These are phyloP conservation scores for Megatriorchis doriae DNA, from an alignment of 2,113 vertebrate genomes.

Conservation along the genomic window DNA sequence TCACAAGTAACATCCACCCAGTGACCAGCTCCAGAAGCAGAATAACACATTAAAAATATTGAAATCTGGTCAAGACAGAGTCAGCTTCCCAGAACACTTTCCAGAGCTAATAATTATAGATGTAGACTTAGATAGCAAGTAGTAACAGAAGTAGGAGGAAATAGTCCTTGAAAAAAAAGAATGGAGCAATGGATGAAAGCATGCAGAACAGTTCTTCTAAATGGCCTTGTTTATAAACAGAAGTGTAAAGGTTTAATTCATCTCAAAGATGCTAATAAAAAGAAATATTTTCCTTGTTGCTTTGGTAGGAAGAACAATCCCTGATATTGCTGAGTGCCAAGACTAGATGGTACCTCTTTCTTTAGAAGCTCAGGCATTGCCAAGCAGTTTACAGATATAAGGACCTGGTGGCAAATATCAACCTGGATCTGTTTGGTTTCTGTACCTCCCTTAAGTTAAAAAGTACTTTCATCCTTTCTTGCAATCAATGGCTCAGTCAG, in stretches of 20 bases:
- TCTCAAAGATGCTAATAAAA: neutral
- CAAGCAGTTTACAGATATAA: neutral
- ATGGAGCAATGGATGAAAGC: neutral
- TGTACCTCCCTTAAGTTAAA: neutral
- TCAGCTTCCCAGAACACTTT: neutral
- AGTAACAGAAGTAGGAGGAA: neutral
- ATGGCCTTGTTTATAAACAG: neutral
- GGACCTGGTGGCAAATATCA: neutral
- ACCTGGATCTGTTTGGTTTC: neutral
- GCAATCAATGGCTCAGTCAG: neutral
- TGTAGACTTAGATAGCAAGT: neutral
- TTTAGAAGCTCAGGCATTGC: neutral
- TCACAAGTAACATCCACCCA: neutral
- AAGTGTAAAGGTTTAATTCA: neutral
- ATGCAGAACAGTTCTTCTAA: neutral
- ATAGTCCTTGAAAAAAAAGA: neutral
- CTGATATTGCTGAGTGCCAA: fast-evolving
- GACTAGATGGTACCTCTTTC: neutral
- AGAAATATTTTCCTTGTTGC: neutral
- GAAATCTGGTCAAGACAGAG: neutral
- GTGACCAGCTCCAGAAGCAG: neutral
- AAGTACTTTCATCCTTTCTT: neutral
- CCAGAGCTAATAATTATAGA: neutral
- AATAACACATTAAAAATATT: neutral
- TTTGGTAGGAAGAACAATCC: neutral